Base-by-base conservation (phyloP, 2,888 invertebrate species). In the Gastracanthus pulcherrimus region DNA sequence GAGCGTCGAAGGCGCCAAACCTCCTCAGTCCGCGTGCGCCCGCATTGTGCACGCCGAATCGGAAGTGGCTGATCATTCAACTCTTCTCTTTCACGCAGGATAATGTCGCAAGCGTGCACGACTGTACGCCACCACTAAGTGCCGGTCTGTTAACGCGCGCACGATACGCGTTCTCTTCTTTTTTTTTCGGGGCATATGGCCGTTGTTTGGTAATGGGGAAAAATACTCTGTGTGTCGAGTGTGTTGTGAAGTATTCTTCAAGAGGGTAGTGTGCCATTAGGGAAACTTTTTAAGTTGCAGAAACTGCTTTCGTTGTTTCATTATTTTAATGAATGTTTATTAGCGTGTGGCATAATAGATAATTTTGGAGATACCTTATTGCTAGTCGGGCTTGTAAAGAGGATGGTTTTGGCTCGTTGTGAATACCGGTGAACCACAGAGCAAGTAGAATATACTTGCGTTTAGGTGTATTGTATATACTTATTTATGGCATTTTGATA, bases 1-100 rank as follows among this genome's bases (percentile, higher is more conserved):
- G 55, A 76, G 76, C 74, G 55, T 66, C 60, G 51, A 70, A 76
- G 80, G 69, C 69, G 76, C 72, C 72, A 71, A 81, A 76, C 45
- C 80, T 75, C 69, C 48, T 74, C 34, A n/a, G n/a, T n/a, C n/a
- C n/a, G n/a, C n/a, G n/a, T n/a, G n/a, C n/a, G n/a, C n/a, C 13
- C 51, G 9, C 34, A 70, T 76, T 72, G 76, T 76, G 16, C 23
- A 26, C 23, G 2, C 23, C 74, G 38, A 34, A 51, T 80, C 82
- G 82, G 82, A 82, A 82, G 82, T 80, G 76, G 80, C 79, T 82
- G 72, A 77, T 82, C 80, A 45, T 77, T 82, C 80, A 80, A 82
- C 79, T 82, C 79, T 80, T 82, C 75, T 71, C 55, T 41, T 64
- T 36, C 19, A 5, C 41, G 11, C 64, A 16, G 1, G 26, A 74